Base-by-base conservation (phyloP, 2,888 invertebrate genomes). In the Tenthredo livida region DNA sequence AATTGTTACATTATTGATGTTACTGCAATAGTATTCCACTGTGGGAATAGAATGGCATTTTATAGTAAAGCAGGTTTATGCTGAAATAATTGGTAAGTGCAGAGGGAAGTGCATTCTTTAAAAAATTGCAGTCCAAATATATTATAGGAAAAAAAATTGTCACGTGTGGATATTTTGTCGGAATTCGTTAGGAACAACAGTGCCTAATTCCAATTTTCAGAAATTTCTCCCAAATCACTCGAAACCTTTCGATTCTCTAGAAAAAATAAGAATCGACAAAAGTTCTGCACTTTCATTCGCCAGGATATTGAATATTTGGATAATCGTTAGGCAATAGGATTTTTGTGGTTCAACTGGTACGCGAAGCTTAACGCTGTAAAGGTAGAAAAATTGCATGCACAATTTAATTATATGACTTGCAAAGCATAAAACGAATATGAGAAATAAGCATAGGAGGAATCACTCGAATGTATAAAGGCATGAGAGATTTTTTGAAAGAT, bases 1-100 rank as follows among this genome's bases (percentile, higher is more conserved):
- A 80, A 80, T 80, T 80, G 80, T 80, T 80, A 80, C 80, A 80
- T 80, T 80, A 80, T 80, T 80, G 80, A 80, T 80, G 80, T 80
- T 80, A 80, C 37, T 40, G 80, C 80, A 80, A 80, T 37, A 80
- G 61, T 61, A 80, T 80, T 58, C 15, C 37, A 61, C 40, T 80
- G 80, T 80, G 80, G 80, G 80, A 80, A 80, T 80, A 61, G 40
- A 58, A 50, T 61, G 80, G 80, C 58, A 80, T 80, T 80, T 80
- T 80, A 80, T 61, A 61, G 12, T 80, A 61, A 15, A 25, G 25
- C 37, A 58, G 37, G 3, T 80, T 40, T 40, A 61, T 80, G 80
- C 54, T 77, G 77, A 77, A 77, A 80, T 61, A 80, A 80, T 61
- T 61, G 80, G 61, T 21, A 10, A 37, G 37, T 58, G 37, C 10